Evolutionary conservation across 2,797 vertebrate genomes (phyloP).

Genomic region (Halcyon leucocephala): DNA sequence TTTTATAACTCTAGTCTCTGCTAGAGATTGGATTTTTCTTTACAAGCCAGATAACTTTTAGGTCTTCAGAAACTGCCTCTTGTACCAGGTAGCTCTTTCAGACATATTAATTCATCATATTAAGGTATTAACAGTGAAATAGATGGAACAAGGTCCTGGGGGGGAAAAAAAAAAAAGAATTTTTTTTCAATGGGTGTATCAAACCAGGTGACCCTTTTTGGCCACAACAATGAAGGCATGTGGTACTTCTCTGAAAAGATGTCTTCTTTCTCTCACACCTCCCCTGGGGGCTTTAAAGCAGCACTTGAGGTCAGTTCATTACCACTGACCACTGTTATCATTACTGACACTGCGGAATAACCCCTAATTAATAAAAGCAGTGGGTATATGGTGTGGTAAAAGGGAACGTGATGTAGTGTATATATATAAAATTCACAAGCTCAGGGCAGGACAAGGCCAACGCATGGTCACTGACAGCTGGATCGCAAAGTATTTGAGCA

Average conservation of each 20-base stretch:
- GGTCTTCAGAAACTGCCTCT: neutral
- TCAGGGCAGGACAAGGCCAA: neutral
- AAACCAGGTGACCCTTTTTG: neutral
- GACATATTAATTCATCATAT: neutral
- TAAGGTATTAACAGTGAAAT: neutral
- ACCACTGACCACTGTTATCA: neutral
- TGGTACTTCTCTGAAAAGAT: neutral
- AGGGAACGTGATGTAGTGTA: neutral
- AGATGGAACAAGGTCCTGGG: neutral
- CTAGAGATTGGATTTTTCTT: constrained; percentile 26
- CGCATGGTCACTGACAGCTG: neutral
- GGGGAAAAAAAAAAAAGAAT: neutral
- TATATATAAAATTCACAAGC: neutral
- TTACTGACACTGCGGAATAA: neutral
- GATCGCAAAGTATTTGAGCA: neutral
- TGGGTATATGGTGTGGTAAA: neutral
- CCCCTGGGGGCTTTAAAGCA: neutral
- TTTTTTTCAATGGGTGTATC: neutral
- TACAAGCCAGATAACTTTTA: constrained; percentile 21
- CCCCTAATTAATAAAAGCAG: neutral
- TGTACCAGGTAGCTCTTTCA: neutral
- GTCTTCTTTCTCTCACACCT: neutral
- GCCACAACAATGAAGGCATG: neutral
- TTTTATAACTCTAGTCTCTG: constrained; percentile 29
- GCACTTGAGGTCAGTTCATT: neutral